Evolutionary conservation across 2,888 invertebrate genomes (phyloP), one percentile per base, ranked within the genome.

Genomic region (Limnephilus marmoratus): DNA sequence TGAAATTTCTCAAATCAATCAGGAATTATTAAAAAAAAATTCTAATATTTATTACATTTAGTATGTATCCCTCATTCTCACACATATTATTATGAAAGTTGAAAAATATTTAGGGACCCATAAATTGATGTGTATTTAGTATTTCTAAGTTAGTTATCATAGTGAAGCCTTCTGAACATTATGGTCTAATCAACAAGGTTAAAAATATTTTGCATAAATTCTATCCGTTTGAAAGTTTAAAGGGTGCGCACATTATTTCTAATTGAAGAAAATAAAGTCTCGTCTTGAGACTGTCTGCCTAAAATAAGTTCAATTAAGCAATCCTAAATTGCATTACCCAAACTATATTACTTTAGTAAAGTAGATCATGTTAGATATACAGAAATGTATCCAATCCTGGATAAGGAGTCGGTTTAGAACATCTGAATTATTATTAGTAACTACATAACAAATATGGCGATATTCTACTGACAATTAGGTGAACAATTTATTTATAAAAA

Each of bases 151-250:
- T n/a, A 24, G 18, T 68, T 68, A 68, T 24, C 24, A 68, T 4
- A 68, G 68, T 68, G 24, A 68, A 68, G 68, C 68, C 24, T 24
- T 68, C n/a, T 9, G 68, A 68, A n/a, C n/a, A 82, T 34, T 82
- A 82, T 34, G 29, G 29, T 82, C 12, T 82, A 82, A 34, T 82
- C 82, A 82, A 82, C 82, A 31, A 82, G 31, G 5, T 31, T 82
- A 82, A 82, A 82, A 82, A 82, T 13, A 82, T 82, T 34, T 82
- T 82, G 13, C 34, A 34, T 82, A 82, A 34, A 82, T 31, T 82
- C 29, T 82, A 34, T 82, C 13, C 18, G 4, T 82, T 82, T 82
- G 82, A 82, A 34, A 31, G 34, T 82, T 34, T 31, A 82, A 82
- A 82, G 29, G 31, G 82, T 31, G 82, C 82, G n/a, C 4, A 82